Conservation (phyloP, 2,888 invertebrate genomes). For the Lysandra bellargus region DNA sequence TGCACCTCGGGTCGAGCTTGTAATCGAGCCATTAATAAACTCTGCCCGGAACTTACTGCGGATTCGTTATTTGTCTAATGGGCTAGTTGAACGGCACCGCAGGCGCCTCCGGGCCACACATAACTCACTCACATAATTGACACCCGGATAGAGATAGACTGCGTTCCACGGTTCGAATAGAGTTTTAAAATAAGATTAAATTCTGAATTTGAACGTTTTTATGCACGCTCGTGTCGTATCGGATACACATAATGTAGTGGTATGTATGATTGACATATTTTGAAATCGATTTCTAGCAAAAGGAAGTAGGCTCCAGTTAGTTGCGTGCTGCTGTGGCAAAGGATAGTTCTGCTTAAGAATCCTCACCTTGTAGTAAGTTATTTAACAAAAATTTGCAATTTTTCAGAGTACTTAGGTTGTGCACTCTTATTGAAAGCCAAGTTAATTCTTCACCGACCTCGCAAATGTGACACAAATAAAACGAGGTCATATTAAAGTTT, state of each 20-base stretch:
- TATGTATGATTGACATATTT: no score
- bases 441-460: neutral
- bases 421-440: neutral
- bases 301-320: no score
- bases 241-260: neutral
- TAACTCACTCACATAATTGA: conserved; percentile 30
- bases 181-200: conserved; percentile 43
- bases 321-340: no score
- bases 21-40: conserved; percentile 81
- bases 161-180: conserved; percentile 34
- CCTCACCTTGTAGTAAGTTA: no score
- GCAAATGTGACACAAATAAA: neutral
- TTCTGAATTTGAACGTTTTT: neutral
- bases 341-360: no score
- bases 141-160: conserved; percentile 21
- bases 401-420: neutral
- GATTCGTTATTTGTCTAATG: conserved; percentile 79
- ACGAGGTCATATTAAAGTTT: conserved; percentile 13
- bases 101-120: conserved; percentile 19
- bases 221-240: neutral
- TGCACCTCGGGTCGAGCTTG: conserved; percentile 80
- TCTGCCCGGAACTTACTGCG: conserved; percentile 77
- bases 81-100: conserved; percentile 51
- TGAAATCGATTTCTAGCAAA: no score
- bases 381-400: neutral